These are phyloP conservation scores for Meleagris gallopavo DNA, from an alignment of 2,113 vertebrate species.

Conservation along the genomic window DNA sequence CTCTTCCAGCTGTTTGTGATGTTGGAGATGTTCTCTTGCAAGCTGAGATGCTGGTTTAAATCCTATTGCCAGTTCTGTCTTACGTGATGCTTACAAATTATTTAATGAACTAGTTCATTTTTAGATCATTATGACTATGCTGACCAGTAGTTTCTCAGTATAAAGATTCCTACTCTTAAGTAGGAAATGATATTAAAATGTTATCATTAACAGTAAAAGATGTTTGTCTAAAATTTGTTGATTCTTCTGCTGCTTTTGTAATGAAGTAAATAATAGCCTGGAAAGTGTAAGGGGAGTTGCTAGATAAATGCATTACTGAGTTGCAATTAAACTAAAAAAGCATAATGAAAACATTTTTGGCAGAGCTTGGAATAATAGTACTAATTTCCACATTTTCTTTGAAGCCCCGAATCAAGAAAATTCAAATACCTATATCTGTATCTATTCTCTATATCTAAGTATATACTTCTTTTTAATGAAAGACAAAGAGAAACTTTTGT, in stretches of 20 bases:
- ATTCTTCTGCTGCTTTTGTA: background rate
- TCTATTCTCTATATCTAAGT: background rate
- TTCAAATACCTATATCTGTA: background rate
- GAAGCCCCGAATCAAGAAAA: background rate
- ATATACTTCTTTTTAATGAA: background rate
- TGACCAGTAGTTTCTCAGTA: background rate
- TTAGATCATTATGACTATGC: background rate
- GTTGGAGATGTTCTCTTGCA: background rate
- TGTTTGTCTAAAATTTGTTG: background rate
- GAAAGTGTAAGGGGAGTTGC: background rate
- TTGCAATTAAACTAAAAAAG: background rate
- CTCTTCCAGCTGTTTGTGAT: background rate
- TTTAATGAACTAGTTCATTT: background rate
- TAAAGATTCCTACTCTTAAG: background rate
- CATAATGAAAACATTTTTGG: background rate
- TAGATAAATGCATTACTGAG: background rate
- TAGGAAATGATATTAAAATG: background rate
- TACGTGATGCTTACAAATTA: background rate
- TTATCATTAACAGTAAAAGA: background rate
- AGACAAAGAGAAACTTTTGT: background rate
- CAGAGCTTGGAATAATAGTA: background rate
- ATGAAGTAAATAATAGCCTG: background rate
- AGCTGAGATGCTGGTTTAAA: background rate
- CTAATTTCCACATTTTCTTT: background rate
- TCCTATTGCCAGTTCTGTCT: background rate